Base-by-base conservation (phyloP, 2,113 vertebrate species). In the Thunnus maccoyii region DNA sequence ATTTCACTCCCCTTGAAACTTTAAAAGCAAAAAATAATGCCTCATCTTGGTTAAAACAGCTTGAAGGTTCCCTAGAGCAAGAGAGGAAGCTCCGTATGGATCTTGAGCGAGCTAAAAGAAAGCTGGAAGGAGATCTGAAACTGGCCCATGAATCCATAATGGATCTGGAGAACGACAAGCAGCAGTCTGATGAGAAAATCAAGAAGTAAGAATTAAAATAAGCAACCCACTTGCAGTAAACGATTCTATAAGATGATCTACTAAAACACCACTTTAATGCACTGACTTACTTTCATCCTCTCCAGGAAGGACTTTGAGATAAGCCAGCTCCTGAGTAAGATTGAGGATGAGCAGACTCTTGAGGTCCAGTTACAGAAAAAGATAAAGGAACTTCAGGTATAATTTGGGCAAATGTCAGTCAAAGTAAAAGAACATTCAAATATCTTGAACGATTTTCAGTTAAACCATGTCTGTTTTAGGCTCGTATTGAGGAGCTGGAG, bases 1-100 rank as follows among this genome's bases (percentile, higher is more conserved):
- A 47, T 41, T 76, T 70, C 0, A 60, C 6, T 63, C 4, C 2
- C 0, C 0, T 30, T 51, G 8, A 70, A 61, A 56, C 36, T 16
- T 3, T 32, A 71, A 61, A 46, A 17, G 2, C 41, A 57, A 57
- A 74, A 41, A 48, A 27, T 17, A 48, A 83, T 14, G 1, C 7
- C 6, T 50, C 1, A 2, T 46, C 18, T 66, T 0, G 3, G 0
- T 66, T 30, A 12, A 78, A 75, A 69, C 64, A 96, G 97, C 89
- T 96, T 71, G 96, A 98, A 91, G 96, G 91, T 57, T 96, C 96
- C 14, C 82, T 97, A n/a, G 96, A 98, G 81, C 96, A 97, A 80
- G 97, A 98, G 87, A 97, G 95, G 91, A 97, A 97, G 87, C 90
- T 96, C 0, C 93, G 95, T 0, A 89, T 97, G 91, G 96, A 97